Evolutionary conservation across 1,140 invertebrate species (phyloP).

Genomic region (Penaeus vannamei): DNA sequence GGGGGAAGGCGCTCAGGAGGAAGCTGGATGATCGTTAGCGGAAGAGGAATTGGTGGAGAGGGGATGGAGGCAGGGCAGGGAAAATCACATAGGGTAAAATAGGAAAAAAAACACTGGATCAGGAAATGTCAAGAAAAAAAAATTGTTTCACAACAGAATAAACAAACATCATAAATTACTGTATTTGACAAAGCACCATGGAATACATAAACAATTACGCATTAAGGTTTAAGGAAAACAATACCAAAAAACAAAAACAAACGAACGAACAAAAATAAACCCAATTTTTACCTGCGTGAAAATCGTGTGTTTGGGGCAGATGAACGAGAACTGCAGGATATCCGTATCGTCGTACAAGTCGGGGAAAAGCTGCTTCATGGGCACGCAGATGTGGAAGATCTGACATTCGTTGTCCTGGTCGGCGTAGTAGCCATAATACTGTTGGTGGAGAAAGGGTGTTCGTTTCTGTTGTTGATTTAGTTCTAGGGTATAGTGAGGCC

Average conservation of each 20-base stretch:
- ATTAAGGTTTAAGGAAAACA: neutral
- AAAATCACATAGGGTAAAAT: too few relatives aligned
- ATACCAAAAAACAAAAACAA: neutral
- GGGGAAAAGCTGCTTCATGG: slow-evolving; percentile 53
- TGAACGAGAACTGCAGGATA: slow-evolving; percentile 58
- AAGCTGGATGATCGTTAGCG: neutral
- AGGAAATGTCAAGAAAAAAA: too few relatives aligned
- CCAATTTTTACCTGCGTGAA: slow-evolving; percentile 40
- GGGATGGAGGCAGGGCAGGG: too few relatives aligned
- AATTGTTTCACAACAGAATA: too few relatives aligned
- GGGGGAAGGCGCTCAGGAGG: neutral
- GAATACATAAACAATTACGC: too few relatives aligned
- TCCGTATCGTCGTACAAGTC: slow-evolving; percentile 41
- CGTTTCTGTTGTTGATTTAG: too few relatives aligned
- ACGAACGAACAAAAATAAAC: neutral
- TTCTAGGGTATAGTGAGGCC: too few relatives aligned
- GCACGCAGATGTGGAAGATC: slow-evolving; percentile 61
- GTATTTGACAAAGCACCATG: too few relatives aligned
- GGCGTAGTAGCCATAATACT: slow-evolving; percentile 59
- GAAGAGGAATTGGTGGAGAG: too few relatives aligned
- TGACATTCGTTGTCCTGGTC: slow-evolving; percentile 56
- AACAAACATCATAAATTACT: too few relatives aligned
- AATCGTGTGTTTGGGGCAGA: slow-evolving; percentile 53
- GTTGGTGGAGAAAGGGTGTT: neutral
- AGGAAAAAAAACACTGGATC: too few relatives aligned